phyloP scores from a whole-genome alignment of 2,113 vertebrate genomes.

The Puma concolor region DNA sequence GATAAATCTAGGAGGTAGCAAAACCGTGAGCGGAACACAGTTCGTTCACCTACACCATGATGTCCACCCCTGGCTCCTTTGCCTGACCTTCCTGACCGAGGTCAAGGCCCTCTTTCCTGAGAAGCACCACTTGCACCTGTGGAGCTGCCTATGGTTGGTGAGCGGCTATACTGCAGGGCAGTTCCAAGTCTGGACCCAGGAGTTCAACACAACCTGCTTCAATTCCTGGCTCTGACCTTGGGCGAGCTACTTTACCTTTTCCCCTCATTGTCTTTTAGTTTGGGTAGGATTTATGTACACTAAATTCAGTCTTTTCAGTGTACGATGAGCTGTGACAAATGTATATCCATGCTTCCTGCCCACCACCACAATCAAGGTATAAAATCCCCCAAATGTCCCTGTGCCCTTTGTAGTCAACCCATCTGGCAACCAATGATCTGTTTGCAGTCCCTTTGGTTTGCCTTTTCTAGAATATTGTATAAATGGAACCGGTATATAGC shows the following conservation, averaged over 20 bases:
- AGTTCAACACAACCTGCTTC: neutral
- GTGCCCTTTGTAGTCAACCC: neutral
- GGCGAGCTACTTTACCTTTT: neutral
- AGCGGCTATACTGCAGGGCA: fast-evolving
- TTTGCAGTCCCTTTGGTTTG: neutral
- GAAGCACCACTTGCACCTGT: fast-evolving
- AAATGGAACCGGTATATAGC: neutral
- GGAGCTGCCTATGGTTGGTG: neutral
- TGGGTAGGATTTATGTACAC: neutral
- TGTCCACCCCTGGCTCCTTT: neutral
- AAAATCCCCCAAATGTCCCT: neutral
- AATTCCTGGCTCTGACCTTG: neutral
- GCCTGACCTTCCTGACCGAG: neutral
- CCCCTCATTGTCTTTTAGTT: neutral
- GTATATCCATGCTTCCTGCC: neutral
- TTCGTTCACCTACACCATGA: fast-evolving
- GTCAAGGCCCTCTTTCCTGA: neutral
- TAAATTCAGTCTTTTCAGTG: neutral
- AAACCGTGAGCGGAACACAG: neutral
- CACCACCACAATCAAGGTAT: neutral
- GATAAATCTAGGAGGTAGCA: neutral
- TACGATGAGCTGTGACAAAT: neutral
- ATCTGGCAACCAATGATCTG: neutral
- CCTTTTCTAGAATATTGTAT: conserved; percentile 6
- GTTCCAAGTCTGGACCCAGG: neutral